Evolutionary conservation across 2,888 invertebrate species (phyloP).

Genomic region (Lasioglossum oenotherae): DNA sequence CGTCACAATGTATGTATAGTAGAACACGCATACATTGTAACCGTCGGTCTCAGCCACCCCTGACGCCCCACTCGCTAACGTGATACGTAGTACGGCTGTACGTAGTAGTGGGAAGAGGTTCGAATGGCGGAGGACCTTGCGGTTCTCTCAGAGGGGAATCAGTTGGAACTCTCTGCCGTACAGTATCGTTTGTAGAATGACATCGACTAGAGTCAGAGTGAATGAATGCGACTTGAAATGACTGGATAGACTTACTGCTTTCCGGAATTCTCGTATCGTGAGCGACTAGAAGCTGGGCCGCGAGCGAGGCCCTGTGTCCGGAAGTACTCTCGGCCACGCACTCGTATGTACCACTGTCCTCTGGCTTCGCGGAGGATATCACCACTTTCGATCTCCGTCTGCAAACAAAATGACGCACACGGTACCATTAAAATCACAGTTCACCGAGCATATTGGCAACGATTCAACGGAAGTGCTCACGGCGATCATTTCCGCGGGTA

Average conservation of each 20-base stretch:
- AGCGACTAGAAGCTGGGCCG: conserved; percentile 85
- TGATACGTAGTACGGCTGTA: too few species aligned
- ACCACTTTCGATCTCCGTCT: conserved; percentile 94
- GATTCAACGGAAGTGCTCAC: not conserved
- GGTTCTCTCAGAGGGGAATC: too few species aligned
- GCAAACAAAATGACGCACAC: conserved; percentile 75
- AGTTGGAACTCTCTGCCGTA: too few species aligned
- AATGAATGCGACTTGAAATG: not conserved
- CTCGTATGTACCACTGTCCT: conserved; percentile 92
- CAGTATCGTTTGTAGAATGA: too few species aligned
- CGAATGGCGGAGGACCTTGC: too few species aligned
- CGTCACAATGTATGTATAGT: too few species aligned
- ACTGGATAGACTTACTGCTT: conserved; percentile 84
- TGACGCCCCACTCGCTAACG: too few species aligned
- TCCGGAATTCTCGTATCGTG: conserved; percentile 85
- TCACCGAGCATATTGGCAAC: not conserved
- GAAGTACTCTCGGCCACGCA: conserved; percentile 91
- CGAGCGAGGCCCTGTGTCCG: conserved; percentile 86
- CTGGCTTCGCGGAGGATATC: conserved; percentile 90
- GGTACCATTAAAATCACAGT: not conserved
- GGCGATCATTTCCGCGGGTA: not conserved
- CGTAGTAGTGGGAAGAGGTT: too few species aligned
- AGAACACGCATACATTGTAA: too few species aligned
- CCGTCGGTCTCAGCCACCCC: too few species aligned
- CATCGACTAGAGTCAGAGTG: too few species aligned